Evolutionary conservation across 2,797 vertebrate species (phyloP).

Genomic region (Protosalanx chinensis): DNA sequence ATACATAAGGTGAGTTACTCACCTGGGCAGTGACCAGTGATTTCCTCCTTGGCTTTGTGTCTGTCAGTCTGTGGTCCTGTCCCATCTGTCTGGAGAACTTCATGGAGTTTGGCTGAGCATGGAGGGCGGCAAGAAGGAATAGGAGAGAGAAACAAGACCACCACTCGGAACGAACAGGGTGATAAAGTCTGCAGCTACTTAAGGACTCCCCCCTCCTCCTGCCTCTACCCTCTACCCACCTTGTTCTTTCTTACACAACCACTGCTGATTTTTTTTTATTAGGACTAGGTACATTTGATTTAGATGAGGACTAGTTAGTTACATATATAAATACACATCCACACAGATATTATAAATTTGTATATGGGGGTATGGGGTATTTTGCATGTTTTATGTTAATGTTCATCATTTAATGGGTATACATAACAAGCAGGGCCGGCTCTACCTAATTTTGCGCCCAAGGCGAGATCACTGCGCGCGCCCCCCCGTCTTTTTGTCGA

Average conservation of each 20-base stretch:
- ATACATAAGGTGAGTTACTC: slow-evolving; percentile 29
- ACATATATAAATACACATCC: neutral
- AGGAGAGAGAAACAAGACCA: slow-evolving; percentile 57
- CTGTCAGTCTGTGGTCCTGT: slow-evolving; percentile 51
- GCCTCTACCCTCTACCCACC: neutral
- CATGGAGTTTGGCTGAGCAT: slow-evolving; percentile 45
- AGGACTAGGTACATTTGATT: slow-evolving; percentile 38
- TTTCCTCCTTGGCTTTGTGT: slow-evolving; percentile 43
- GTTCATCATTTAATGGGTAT: too few species aligned
- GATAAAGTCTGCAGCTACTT: slow-evolving; percentile 67
- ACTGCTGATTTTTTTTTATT: slow-evolving; percentile 53
- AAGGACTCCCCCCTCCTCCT: slow-evolving; percentile 51
- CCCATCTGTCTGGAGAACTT: slow-evolving; percentile 60
- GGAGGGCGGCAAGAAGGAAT: slow-evolving; percentile 44
- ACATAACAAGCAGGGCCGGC: too few species aligned
- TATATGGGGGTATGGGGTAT: neutral
- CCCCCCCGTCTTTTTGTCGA: too few species aligned
- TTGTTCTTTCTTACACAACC: slow-evolving; percentile 56
- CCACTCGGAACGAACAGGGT: slow-evolving; percentile 65
- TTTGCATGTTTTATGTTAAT: too few species aligned
- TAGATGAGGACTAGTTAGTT: slow-evolving; percentile 46
- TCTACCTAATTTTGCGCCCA: too few species aligned
- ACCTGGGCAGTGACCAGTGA: slow-evolving; percentile 51
- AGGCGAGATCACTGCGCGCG: too few species aligned
- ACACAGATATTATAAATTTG: neutral